Conservation (phyloP, 2,888 invertebrate genomes). For the Saturnia pavonia region DNA sequence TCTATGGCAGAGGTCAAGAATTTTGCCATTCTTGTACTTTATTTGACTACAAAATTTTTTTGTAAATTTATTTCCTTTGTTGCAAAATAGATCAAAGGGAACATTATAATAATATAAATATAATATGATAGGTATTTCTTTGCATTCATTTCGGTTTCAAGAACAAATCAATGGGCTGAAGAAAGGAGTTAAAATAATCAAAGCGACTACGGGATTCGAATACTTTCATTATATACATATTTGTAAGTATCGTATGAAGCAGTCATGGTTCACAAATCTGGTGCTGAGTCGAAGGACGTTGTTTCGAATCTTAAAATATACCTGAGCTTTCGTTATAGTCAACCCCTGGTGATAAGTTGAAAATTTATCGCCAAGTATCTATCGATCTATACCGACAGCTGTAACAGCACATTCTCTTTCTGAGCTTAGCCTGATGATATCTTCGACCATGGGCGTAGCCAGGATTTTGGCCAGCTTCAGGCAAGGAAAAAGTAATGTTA, state of each 20-base stretch:
- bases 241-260: not conserved
- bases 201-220: not conserved
- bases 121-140: not conserved
- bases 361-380: not conserved
- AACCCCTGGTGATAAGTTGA: not conserved
- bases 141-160: not conserved
- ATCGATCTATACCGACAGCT: not conserved
- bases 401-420: not conserved
- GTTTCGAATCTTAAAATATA: not conserved
- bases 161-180: too few relatives aligned
- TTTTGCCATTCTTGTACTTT: too few relatives aligned
- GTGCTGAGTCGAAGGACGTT: too few relatives aligned
- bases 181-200: not conserved
- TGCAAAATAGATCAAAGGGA: not conserved
- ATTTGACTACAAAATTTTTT: too few relatives aligned
- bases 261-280: not conserved
- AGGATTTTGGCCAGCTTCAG: too few relatives aligned
- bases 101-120: not conserved
- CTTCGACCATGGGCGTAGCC: too few relatives aligned
- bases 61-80: not conserved
- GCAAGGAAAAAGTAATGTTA: too few relatives aligned
- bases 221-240: not conserved
- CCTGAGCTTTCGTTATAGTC: not conserved
- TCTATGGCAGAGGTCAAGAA: too few relatives aligned
- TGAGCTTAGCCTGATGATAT: not conserved